Conservation (phyloP, 2,797 vertebrate species). For the Epinephelus awoara region DNA sequence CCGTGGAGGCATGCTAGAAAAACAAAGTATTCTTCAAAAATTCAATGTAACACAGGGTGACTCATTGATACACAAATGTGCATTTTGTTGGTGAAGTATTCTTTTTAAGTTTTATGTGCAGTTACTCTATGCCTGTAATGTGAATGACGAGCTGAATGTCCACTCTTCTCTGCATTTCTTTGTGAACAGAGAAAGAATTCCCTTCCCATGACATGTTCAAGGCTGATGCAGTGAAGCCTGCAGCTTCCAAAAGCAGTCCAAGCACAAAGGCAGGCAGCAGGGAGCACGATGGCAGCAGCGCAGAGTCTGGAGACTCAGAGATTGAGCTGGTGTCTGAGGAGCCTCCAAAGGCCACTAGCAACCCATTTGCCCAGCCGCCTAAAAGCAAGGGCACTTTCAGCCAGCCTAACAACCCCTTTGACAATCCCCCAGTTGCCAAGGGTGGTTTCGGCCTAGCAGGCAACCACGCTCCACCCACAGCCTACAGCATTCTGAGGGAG, state of each 20-base stretch:
- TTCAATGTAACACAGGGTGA: too few species aligned
- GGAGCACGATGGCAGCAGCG: conserved; percentile 92
- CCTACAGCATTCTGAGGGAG: conserved; percentile 97
- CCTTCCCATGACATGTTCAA: conserved; percentile 90
- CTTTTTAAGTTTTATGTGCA: not conserved
- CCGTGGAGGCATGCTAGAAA: too few species aligned
- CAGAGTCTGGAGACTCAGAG: conserved; percentile 97
- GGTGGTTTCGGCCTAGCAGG: conserved; percentile 88
- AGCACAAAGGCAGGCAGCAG: conserved; percentile 61
- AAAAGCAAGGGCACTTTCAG: conserved; percentile 68
- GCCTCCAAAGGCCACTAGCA: conserved; percentile 80
- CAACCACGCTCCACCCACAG: conserved; percentile 87
- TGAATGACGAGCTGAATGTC: conserved; percentile 3
- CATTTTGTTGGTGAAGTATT: too few species aligned
- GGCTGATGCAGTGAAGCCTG: conserved; percentile 87
- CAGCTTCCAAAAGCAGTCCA: conserved; percentile 76
- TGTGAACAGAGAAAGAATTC: conserved; percentile 89
- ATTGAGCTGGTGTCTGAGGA: conserved; percentile 97
- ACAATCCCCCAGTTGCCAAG: conserved; percentile 84
- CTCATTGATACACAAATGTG: too few species aligned
- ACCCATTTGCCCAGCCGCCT: conserved; percentile 78
- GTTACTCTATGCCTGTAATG: not conserved
- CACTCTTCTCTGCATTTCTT: conserved; percentile 48
- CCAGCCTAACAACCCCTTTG: conserved; percentile 77
- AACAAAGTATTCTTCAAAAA: too few species aligned